Evolutionary conservation across 2,888 invertebrate genomes (phyloP).

Genomic region (Calephelis perditalis): DNA sequence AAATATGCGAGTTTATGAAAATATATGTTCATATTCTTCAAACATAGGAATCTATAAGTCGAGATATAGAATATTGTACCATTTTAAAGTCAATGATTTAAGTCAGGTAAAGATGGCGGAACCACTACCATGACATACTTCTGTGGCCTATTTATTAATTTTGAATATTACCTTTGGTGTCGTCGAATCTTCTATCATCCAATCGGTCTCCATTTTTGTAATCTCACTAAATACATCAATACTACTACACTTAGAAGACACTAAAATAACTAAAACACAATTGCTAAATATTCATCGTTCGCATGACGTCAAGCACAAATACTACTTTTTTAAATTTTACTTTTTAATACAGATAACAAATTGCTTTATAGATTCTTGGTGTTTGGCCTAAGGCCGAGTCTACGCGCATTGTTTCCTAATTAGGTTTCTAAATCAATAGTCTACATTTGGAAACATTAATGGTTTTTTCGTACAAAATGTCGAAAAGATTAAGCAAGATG

Average conservation of each 20-base stretch:
- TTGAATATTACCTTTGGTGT: conserved; percentile 60
- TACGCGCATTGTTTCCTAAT: no score
- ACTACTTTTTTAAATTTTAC: conserved; percentile 37
- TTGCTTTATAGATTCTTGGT: not conserved
- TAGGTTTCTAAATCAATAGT: no score
- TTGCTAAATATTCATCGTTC: conserved; percentile 61
- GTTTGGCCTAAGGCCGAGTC: not conserved
- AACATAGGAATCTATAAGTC: not conserved
- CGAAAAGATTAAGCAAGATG: no score
- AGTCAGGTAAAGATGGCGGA: conserved; percentile 70
- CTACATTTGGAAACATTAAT: no score
- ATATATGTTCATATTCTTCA: not conserved
- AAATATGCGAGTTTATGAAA: no score
- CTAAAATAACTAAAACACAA: conserved; percentile 57
- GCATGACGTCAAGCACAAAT: conserved; percentile 69
- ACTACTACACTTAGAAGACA: conserved; percentile 58
- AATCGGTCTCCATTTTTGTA: conserved; percentile 95
- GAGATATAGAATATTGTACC: not conserved
- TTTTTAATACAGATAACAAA: not conserved
- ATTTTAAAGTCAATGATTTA: conserved; percentile 26
- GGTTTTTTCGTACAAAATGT: no score
- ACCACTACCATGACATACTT: conserved; percentile 57
- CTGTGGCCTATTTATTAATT: conserved; percentile 57
- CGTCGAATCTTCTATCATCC: conserved; percentile 87
- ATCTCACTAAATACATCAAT: conserved; percentile 78